Evolutionary conservation across 92 coral and sea anemone species (phyloP).

Genomic region (Plumapathes pennacea): DNA sequence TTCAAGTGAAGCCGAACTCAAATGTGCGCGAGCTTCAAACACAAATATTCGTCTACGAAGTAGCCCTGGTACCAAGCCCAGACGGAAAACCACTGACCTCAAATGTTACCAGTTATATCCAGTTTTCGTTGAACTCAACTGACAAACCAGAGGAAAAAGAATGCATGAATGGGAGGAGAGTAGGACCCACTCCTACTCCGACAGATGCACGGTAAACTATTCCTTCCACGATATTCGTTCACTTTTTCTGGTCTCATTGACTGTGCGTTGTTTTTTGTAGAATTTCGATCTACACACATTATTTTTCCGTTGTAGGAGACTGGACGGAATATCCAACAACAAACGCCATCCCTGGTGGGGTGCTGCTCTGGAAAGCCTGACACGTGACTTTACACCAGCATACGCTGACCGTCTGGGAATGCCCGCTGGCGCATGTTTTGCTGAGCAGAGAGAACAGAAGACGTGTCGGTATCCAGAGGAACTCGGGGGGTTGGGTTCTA

Average conservation of each 20-base stretch:
- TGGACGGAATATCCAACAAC: slow-evolving; percentile 86
- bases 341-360: slow-evolving; percentile 77
- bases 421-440: slow-evolving; percentile 77
- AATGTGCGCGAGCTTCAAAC: slow-evolving; percentile 24
- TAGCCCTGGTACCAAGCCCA: slow-evolving; percentile 37
- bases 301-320: slow-evolving; percentile 50
- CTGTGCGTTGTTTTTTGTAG: too few species aligned
- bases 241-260: too few species aligned
- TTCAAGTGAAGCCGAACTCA: slow-evolving; percentile 29
- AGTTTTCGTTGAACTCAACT: slow-evolving; percentile 4
- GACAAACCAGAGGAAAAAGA: too few species aligned
- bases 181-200: slow-evolving; percentile 22
- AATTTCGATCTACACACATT: too few species aligned
- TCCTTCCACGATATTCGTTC: too few species aligned
- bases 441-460: slow-evolving; percentile 31
- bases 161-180: slow-evolving; percentile 42
- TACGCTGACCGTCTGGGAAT: slow-evolving; percentile 77
- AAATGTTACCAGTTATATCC: slow-evolving; percentile 24
- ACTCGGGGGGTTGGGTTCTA: slow-evolving; percentile 77
- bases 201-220: slow-evolving; percentile 51
- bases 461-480: slow-evolving; percentile 61
- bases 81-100: slow-evolving; percentile 29
- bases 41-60: slow-evolving; percentile 60
- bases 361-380: slow-evolving; percentile 61
- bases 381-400: slow-evolving; percentile 74